These are phyloP conservation scores for Kryptolebias marmoratus DNA, from an alignment of 2,113 vertebrate genomes.

Conservation along the genomic window DNA sequence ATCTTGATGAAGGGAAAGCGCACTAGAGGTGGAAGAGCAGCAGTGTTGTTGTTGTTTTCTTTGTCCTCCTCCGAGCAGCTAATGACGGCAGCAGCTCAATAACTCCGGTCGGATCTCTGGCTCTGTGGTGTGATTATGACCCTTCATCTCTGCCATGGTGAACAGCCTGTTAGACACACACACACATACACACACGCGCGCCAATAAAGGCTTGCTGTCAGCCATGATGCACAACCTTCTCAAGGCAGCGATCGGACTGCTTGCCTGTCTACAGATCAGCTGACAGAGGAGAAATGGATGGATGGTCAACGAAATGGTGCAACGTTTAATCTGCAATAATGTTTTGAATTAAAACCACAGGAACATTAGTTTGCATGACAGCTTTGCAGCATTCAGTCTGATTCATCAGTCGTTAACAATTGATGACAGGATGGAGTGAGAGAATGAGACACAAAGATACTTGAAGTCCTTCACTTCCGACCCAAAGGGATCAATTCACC, in stretches of 20 bases:
- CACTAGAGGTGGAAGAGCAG: conserved; percentile 5
- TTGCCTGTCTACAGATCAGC: conserved; percentile 11
- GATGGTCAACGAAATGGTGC: background rate
- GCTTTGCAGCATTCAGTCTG: no score
- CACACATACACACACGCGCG: conserved; percentile 11
- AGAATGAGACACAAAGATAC: no score
- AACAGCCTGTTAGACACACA: background rate
- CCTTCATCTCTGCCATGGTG: conserved; percentile 31
- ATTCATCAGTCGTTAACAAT: no score
- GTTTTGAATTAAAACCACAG: background rate
- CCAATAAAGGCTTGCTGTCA: conserved; percentile 22
- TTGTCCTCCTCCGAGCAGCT: background rate
- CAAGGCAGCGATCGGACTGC: background rate
- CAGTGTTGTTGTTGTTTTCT: conserved; percentile 1
- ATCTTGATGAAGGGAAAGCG: background rate
- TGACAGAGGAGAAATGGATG: conserved; percentile 9
- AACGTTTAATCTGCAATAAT: background rate
- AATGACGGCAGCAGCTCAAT: conserved; percentile 20
- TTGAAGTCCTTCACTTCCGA: no score
- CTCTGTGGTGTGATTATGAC: conserved; percentile 32
- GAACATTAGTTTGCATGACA: background rate
- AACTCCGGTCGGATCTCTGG: conserved; percentile 12
- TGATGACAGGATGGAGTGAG: no score
- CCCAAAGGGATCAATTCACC: no score
- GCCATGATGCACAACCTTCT: conserved; percentile 26